phyloP scores from a whole-genome alignment of 2,797 vertebrate genomes.

The Adrianichthys oophorus region DNA sequence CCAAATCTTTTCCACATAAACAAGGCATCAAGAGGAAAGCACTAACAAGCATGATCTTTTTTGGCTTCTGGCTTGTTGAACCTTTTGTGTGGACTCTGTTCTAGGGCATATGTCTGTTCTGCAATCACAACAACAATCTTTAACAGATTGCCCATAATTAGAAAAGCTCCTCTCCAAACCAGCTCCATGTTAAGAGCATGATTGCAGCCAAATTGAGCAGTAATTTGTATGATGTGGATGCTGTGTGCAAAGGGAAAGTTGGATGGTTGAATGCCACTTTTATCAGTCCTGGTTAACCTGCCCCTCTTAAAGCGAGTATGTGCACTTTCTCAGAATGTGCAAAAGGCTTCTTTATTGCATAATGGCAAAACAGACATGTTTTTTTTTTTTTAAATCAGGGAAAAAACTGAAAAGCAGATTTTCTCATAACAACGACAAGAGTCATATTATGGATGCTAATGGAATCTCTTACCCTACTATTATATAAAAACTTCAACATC shows the following conservation, averaged over 20 bases:
- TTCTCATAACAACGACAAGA: slow-evolving; percentile 62
- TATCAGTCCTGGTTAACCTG: slow-evolving; percentile 67
- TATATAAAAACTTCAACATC: slow-evolving; percentile 76
- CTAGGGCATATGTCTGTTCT: slow-evolving; percentile 64
- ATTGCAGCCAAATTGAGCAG: slow-evolving; percentile 79
- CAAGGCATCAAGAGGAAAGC: slow-evolving; percentile 8
- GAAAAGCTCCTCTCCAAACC: slow-evolving; percentile 76
- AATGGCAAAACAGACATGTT: slow-evolving; percentile 46
- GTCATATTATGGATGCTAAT: slow-evolving; percentile 75
- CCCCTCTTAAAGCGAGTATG: slow-evolving; percentile 44
- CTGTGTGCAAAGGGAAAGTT: slow-evolving; percentile 64
- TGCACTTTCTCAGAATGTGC: slow-evolving; percentile 35
- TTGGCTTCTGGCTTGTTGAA: slow-evolving; percentile 31
- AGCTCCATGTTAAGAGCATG: slow-evolving; percentile 80
- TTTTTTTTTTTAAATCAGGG: slow-evolving; percentile 8
- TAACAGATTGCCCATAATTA: slow-evolving; percentile 80
- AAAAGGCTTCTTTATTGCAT: slow-evolving; percentile 49
- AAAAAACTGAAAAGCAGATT: slow-evolving; percentile 56
- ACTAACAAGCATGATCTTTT: slow-evolving; percentile 24
- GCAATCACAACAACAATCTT: slow-evolving; percentile 79
- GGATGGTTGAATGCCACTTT: slow-evolving; percentile 73
- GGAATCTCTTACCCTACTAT: slow-evolving; percentile 75
- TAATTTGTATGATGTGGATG: slow-evolving; percentile 77
- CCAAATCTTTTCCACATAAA: too few relatives aligned
- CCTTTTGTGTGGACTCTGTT: slow-evolving; percentile 61